Base-by-base conservation (phyloP, 2,797 vertebrate genomes). In the Pelodytes ibericus region DNA sequence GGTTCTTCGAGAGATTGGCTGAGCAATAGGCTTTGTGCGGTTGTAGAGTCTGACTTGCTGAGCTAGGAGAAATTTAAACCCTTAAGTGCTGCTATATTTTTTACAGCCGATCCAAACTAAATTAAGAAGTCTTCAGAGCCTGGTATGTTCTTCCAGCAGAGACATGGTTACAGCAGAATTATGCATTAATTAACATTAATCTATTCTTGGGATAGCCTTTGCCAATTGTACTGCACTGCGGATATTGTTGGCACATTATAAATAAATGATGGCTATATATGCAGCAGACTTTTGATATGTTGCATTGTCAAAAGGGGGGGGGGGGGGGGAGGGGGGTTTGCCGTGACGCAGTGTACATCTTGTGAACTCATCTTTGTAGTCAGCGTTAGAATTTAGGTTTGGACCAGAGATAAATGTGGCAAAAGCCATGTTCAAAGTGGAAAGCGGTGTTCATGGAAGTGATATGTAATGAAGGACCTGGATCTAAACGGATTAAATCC, bases 91-190 rank as follows among this genome's bases (percentile, higher is more conserved):
- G 75, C 82, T 85, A 59, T 83, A 85, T 88, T 89, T 92, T 94
- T 94, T 88, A 88, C 86, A 88, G 83, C 91, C 90, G 93, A 91
- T 95, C 92, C 90, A 91, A 92, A 87, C 86, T 89, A 91, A 95
- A 93, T 92, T 91, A 94, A 90, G 92, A 92, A 93, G 91, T 73
- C 85, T 86, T 90, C 87, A 86, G 81, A 81, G 84, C 83, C 22
- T 87, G 83, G 87, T 86, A 88, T 86, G 85, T 85, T 53, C n/a
- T 51, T 30, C 44, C 71, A 57, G 76, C 76, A 83, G 73, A 77
- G 49, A 20, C 51, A 67, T 81, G 84, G 76, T 84, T 85, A 80
- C 62, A 79, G 60, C 22, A 29, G 85, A 79, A 51, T 24, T 30
- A 57, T 56, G 76, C 76, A 79, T 62, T 79, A 79, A 73, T 73